A percentile compares a stretch with the other conserved stretches of the same genome.
Conservation (phyloP, 2,797 vertebrate species). For the Parambassis ranga region DNA sequence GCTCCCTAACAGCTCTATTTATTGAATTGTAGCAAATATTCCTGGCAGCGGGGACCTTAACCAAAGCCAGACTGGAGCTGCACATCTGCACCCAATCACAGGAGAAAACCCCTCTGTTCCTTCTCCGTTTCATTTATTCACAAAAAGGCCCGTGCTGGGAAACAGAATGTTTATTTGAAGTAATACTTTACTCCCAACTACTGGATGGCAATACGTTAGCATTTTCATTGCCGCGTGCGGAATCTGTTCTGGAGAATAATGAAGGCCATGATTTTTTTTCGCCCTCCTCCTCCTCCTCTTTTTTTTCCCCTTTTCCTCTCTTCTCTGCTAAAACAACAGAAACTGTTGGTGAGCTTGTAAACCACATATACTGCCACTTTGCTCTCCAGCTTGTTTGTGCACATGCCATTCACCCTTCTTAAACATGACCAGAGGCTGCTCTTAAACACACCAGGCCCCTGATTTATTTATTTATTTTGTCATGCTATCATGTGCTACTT, state of each 20-base stretch:
- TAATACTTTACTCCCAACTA: slow-evolving; percentile 79
- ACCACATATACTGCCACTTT: not conserved
- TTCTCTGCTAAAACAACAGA: slow-evolving; percentile 16
- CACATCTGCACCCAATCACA: slow-evolving; percentile 83
- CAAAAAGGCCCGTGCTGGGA: slow-evolving; percentile 70
- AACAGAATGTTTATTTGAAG: slow-evolving; percentile 83
- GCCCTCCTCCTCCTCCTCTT: too few species aligned
- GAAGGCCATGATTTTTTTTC: slow-evolving; percentile 14
- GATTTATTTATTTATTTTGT: not conserved
- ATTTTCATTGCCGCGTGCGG: slow-evolving; percentile 58
- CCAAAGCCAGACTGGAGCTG: slow-evolving; percentile 76
- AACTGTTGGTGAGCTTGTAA: slow-evolving; percentile 22
- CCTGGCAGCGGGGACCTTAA: slow-evolving; percentile 78
- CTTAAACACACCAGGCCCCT: not conserved
- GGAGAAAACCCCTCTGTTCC: slow-evolving; percentile 73
- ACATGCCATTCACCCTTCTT: not conserved
- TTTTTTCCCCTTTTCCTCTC: too few species aligned
- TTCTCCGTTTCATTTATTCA: slow-evolving; percentile 77
- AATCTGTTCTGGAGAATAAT: slow-evolving; percentile 38
- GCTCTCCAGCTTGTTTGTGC: not conserved
- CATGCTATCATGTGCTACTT: not conserved
- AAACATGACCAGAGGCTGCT: not conserved
- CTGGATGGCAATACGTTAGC: slow-evolving; percentile 65
- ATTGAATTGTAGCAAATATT: slow-evolving; percentile 83
- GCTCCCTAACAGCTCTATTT: slow-evolving; percentile 81